These are phyloP conservation scores for Drosophila koepferae DNA, from an alignment of 2,888 invertebrate genomes.

Conservation along the genomic window DNA sequence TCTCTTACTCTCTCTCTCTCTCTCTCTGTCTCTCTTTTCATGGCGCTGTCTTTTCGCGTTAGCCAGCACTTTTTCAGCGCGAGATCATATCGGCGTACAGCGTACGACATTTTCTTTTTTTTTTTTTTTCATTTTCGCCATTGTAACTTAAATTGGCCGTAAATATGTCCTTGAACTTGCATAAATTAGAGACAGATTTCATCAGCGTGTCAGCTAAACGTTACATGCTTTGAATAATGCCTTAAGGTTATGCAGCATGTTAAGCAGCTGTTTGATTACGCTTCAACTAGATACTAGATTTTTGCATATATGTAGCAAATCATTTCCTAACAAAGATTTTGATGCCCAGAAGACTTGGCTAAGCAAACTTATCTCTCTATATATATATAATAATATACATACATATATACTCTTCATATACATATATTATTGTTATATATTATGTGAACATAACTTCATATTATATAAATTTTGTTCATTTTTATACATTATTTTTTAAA, in stretches of 20 bases:
- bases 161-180: constrained; percentile 11
- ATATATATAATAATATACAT: no score
- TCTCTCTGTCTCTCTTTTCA: not conserved
- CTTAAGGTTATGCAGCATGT: not conserved
- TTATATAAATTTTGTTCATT: no score
- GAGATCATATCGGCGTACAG: constrained; percentile 14
- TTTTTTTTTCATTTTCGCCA: not conserved
- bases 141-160: constrained; percentile 6
- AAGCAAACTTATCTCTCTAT: no score
- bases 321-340: no score
- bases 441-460: no score
- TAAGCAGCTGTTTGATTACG: not conserved
- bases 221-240: not conserved
- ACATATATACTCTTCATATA: no score
- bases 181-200: constrained; percentile 11
- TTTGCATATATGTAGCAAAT: no score
- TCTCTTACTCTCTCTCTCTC: not conserved
- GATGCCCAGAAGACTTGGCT: no score
- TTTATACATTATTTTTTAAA: no score
- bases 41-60: constrained; percentile 1
- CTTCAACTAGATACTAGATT: not conserved
- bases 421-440: no score
- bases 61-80: constrained; percentile 4
- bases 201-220: not conserved
- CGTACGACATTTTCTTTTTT: not conserved